A percentile compares a stretch with the other conserved stretches of the same genome.
Conservation (phyloP, 92 coral and sea anemone species). For the Porites divaricata region DNA sequence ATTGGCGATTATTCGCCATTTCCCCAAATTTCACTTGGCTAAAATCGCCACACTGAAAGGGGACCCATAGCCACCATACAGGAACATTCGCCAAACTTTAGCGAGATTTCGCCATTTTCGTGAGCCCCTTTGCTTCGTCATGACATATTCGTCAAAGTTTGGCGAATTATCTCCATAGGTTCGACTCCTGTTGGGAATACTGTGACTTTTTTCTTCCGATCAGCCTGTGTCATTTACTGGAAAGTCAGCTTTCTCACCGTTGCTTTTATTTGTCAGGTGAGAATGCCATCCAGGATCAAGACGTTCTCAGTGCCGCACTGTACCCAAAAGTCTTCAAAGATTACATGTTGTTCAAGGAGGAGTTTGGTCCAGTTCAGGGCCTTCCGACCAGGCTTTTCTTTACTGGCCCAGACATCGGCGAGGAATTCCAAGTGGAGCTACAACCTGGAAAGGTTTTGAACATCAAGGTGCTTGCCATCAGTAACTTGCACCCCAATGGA, state of each 20-base stretch:
- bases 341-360: constrained; percentile 92
- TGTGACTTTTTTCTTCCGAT: no score
- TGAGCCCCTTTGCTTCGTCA: no score
- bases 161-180: no score
- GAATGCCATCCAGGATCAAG: constrained; percentile 76
- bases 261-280: constrained; percentile 64
- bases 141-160: no score
- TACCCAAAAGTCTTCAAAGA: constrained; percentile 94
- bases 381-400: constrained; percentile 94
- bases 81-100: no score
- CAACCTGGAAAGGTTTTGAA: constrained; percentile 90
- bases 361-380: constrained; percentile 93
- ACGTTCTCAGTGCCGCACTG: constrained; percentile 95
- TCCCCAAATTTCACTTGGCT: no score
- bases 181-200: no score
- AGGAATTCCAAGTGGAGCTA: constrained; percentile 91
- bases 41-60: no score
- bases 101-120: no score
- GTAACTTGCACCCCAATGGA: constrained; percentile 90
- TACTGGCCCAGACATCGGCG: constrained; percentile 98
- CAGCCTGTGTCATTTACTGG: no score
- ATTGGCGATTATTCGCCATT: no score
- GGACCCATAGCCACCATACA: no score
- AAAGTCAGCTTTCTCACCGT: background rate
- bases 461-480: constrained; percentile 90